phyloP scores from a whole-genome alignment of 2,888 invertebrate species.

The Tenodera sinensis region DNA sequence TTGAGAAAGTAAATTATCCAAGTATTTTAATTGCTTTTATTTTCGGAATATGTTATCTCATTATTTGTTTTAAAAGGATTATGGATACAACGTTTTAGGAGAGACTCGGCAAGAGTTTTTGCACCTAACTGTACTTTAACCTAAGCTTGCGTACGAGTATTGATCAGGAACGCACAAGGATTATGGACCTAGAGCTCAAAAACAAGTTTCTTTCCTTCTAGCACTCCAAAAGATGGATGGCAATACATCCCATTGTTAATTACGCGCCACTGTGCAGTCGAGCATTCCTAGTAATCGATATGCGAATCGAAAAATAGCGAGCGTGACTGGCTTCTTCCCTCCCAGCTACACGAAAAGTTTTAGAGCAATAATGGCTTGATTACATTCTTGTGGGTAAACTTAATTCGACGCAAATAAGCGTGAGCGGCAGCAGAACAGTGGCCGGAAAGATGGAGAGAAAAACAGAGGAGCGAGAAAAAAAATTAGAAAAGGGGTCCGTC shows the following conservation, averaged over 20 bases:
- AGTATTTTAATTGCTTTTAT: too few species aligned
- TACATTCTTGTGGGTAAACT: background rate
- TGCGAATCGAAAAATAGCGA: background rate
- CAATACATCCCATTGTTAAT: background rate
- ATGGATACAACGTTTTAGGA: too few species aligned
- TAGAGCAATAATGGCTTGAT: background rate
- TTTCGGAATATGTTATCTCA: too few species aligned
- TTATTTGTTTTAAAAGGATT: too few species aligned
- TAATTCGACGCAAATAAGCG: background rate
- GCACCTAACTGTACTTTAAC: background rate
- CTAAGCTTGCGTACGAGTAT: background rate
- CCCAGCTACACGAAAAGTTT: background rate
- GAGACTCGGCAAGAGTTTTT: too few species aligned
- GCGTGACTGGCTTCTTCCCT: background rate
- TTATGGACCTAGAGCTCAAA: background rate
- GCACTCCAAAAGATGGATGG: background rate
- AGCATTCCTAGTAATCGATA: background rate
- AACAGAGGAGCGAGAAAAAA: background rate
- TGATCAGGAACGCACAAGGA: background rate
- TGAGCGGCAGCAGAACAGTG: background rate
- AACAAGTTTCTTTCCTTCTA: background rate
- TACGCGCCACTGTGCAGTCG: background rate
- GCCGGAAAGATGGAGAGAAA: background rate
- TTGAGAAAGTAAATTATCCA: too few species aligned
- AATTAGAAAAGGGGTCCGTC: background rate